Percentiles rank a stretch among this genome's conserved stretches.
These are phyloP conservation scores for Oenanthe oenanthe DNA, from an alignment of 2,113 vertebrate species.

Conservation along the genomic window DNA sequence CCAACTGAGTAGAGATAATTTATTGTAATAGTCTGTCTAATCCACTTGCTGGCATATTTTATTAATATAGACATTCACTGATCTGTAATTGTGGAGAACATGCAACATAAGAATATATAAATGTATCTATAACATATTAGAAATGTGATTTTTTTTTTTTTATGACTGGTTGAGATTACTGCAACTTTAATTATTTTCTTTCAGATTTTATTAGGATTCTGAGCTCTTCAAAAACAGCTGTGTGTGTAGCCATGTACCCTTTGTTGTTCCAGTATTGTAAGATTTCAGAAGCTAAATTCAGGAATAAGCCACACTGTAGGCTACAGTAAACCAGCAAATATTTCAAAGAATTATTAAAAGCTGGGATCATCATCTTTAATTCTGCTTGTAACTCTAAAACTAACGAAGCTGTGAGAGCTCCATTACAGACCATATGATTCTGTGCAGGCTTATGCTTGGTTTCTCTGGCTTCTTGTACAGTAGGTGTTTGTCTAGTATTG, in stretches of 20 bases:
- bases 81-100: neutral
- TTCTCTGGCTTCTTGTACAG: constrained; percentile 34
- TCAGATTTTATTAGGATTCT: neutral
- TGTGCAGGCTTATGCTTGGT: constrained; percentile 4
- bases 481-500: constrained; percentile 70
- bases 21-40: constrained; percentile 23
- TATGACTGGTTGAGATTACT: neutral
- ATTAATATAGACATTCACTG: neutral
- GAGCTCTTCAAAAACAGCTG: neutral
- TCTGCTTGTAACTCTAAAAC: neutral
- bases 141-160: neutral
- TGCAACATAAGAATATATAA: neutral
- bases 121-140: neutral
- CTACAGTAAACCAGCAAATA: neutral
- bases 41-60: constrained; percentile 1
- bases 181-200: neutral
- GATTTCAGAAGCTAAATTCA: neutral
- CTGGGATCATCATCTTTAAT: neutral
- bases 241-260: neutral
- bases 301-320: neutral
- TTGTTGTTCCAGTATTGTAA: neutral
- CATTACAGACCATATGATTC: constrained; percentile 3
- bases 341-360: neutral
- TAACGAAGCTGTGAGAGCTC: constrained; percentile 18
- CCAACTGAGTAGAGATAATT: constrained; percentile 43